Conservation (phyloP, 1,140 invertebrate genomes). For the Bathynomus jamesi region DNA sequence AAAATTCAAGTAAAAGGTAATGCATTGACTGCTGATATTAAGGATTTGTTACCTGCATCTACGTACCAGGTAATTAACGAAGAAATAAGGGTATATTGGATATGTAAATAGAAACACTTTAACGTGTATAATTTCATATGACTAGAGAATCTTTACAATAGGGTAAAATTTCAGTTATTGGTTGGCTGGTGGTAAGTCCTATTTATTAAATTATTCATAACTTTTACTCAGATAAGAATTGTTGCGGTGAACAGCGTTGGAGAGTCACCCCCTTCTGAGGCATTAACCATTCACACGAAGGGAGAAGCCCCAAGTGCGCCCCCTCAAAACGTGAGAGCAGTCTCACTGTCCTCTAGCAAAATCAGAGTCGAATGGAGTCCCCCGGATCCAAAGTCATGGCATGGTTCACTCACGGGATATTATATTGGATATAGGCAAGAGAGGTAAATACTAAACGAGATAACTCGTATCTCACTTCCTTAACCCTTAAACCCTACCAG, state of each 20-base stretch:
- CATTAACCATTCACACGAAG: conserved; percentile 26
- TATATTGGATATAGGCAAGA: conserved; percentile 49
- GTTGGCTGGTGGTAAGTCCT: no score
- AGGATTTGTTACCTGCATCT: background rate
- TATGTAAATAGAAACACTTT: no score
- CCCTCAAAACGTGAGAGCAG: conserved; percentile 59
- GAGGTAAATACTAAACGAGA: no score
- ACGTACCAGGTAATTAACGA: background rate
- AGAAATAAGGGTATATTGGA: no score
- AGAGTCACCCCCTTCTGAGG: conserved; percentile 39
- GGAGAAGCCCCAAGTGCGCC: conserved; percentile 56
- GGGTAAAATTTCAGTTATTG: no score
- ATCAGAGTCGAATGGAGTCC: conserved; percentile 68
- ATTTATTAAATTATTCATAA: no score
- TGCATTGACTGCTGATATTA: background rate
- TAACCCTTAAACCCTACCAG: no score
- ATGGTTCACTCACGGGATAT: conserved; percentile 65
- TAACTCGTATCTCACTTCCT: no score
- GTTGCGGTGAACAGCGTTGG: conserved; percentile 45
- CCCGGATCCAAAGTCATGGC: conserved; percentile 56
- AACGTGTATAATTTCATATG: no score
- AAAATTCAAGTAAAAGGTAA: background rate
- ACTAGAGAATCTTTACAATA: no score
- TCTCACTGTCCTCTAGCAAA: conserved; percentile 64
- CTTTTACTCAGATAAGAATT: conserved; percentile 40